A percentile compares a stretch with the other conserved stretches of the same genome.
Conservation (phyloP, 2,113 vertebrate species). For the Ochotona curzoniae region DNA sequence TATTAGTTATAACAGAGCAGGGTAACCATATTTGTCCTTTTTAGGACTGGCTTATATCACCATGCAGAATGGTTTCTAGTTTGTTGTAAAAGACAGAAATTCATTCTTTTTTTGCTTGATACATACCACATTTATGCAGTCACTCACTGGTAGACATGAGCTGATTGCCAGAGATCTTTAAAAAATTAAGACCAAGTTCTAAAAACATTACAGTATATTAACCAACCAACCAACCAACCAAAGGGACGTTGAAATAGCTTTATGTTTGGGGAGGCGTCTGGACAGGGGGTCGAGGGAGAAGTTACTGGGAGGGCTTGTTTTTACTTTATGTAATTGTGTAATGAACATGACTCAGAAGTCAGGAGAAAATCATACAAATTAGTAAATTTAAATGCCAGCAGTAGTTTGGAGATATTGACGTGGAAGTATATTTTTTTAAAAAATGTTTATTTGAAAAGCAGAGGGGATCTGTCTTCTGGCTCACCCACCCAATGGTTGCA, state of each 20-base stretch:
- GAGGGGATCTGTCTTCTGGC: no score
- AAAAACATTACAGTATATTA: neutral
- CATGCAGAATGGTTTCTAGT: no score
- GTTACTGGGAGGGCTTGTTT: neutral
- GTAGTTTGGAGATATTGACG: neutral
- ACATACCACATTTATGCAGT: no score
- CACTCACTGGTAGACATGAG: no score
- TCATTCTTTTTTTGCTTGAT: no score
- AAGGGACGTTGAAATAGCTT: neutral
- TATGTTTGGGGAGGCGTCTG: neutral
- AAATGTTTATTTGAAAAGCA: no score
- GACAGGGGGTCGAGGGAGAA: neutral
- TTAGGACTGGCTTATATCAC: no score
- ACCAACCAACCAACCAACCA: neutral
- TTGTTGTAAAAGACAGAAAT: no score
- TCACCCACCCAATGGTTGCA: no score
- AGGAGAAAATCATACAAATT: neutral
- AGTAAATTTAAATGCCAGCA: neutral
- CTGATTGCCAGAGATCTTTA: no score
- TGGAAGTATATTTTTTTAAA: neutral
- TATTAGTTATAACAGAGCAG: no score
- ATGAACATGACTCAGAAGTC: neutral
- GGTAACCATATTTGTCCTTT: no score
- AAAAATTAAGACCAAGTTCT: slow-evolving; percentile 6
- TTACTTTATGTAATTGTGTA: slow-evolving; percentile 13